A percentile compares a stretch with the other conserved stretches of the same genome.
These are phyloP conservation scores for Vanessa atalanta DNA, from an alignment of 1,140 invertebrate species.

Conservation along the genomic window DNA sequence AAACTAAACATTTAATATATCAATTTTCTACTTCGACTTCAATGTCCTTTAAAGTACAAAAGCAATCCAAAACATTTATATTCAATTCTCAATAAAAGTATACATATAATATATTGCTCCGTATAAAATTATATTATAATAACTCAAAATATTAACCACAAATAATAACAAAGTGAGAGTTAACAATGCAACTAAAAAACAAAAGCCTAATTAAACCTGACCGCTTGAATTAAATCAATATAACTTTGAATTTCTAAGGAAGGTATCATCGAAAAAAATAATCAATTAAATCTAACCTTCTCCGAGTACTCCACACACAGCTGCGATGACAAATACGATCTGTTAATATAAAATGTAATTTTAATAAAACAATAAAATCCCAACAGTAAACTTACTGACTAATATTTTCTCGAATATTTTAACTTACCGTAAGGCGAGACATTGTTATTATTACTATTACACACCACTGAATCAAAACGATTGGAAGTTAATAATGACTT, in stretches of 20 bases:
- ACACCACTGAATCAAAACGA: slow-evolving; percentile 54
- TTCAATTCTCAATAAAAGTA: too few species aligned
- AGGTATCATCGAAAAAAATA: not conserved
- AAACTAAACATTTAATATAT: not conserved
- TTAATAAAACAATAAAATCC: not conserved
- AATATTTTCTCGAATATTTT: not conserved
- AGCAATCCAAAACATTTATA: too few species aligned
- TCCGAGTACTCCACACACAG: slow-evolving; percentile 69
- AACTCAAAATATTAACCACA: too few species aligned
- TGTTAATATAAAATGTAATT: slow-evolving; percentile 43
- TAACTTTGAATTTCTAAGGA: not conserved
- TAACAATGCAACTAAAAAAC: too few species aligned
- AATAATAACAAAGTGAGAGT: too few species aligned
- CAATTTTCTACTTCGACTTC: too few species aligned
- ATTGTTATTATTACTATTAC: slow-evolving; percentile 54
- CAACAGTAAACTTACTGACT: not conserved
- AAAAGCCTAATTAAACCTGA: too few species aligned
- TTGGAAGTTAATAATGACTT: slow-evolving; percentile 56
- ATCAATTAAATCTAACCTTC: slow-evolving; percentile 50
- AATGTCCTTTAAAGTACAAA: too few species aligned
- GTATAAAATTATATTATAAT: too few species aligned
- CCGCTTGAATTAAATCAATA: not conserved
- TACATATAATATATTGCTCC: too few species aligned
- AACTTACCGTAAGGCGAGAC: slow-evolving; percentile 72
- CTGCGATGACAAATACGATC: slow-evolving; percentile 74